Evolutionary conservation across 1,140 invertebrate genomes (phyloP).

Genomic region (Proctacanthus coquilletti): DNA sequence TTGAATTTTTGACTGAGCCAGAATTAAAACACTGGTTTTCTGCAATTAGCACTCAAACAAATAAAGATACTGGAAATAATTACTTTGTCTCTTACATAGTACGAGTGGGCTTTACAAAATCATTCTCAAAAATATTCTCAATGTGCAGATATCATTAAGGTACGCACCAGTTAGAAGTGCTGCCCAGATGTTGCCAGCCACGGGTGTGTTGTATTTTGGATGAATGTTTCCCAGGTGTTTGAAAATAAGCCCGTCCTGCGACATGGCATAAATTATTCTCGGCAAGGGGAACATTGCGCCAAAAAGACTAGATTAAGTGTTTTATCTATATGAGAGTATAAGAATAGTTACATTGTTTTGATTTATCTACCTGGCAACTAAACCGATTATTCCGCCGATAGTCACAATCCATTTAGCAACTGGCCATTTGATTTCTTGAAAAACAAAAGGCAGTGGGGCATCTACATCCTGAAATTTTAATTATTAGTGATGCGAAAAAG

Average conservation of each 20-base stretch:
- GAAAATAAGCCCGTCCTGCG: slow-evolving; percentile 67
- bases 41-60: too few species aligned
- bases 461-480: slow-evolving; percentile 35
- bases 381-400: slow-evolving; percentile 57
- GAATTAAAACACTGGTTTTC: too few species aligned
- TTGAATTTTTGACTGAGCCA: too few species aligned
- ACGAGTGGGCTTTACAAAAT: too few species aligned
- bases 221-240: slow-evolving; percentile 52
- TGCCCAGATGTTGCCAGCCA: slow-evolving; percentile 48
- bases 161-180: slow-evolving; percentile 41
- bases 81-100: too few species aligned
- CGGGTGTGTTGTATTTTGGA: slow-evolving; percentile 53
- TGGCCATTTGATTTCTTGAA: slow-evolving; percentile 48
- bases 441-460: slow-evolving; percentile 57
- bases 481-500: neutral
- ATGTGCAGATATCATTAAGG: too few species aligned
- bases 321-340: too few species aligned
- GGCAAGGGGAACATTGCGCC: slow-evolving; percentile 76
- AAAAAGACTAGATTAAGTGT: too few species aligned
- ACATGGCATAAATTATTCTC: slow-evolving; percentile 75
- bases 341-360: too few species aligned
- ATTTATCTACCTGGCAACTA: too few species aligned
- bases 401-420: slow-evolving; percentile 57
- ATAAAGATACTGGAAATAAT: too few species aligned
- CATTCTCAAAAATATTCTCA: too few species aligned